Conservation (phyloP, 2,888 invertebrate genomes). For the Neoascia interrupta region DNA sequence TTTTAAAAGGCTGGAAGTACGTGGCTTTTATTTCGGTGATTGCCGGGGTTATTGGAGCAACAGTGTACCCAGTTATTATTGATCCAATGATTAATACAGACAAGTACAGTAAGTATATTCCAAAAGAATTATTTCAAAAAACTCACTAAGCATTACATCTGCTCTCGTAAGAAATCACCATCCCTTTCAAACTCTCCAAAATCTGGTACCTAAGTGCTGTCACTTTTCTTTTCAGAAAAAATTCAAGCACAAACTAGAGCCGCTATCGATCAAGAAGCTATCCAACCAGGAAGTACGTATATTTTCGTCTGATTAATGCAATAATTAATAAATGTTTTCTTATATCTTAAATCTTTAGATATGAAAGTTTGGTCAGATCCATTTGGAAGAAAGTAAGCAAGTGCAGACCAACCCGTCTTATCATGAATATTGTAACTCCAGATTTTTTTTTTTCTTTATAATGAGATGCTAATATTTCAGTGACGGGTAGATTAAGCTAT, state of each 20-base stretch:
- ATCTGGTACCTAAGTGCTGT: constrained; percentile 22
- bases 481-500: no score
- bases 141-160: no score
- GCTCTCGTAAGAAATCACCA: no score
- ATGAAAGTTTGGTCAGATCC: constrained; percentile 82
- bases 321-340: neutral
- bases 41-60: constrained; percentile 81
- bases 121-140: neutral
- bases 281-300: constrained; percentile 82
- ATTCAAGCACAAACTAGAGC: constrained; percentile 77
- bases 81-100: constrained; percentile 83
- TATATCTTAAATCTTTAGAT: constrained; percentile 77
- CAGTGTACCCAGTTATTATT: constrained; percentile 83
- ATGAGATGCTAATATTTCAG: no score
- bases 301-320: neutral
- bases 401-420: no score
- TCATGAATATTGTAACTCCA: no score
- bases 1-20: constrained; percentile 82
- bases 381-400: constrained; percentile 79
- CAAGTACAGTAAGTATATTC: constrained; percentile 79
- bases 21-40: constrained; percentile 81
- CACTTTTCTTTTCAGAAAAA: constrained; percentile 20
- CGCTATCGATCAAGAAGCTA: constrained; percentile 81
- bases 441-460: no score
- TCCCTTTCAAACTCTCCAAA: constrained; percentile 9